Conservation (phyloP, 2,888 invertebrate species). For the Matsumyia berberina region DNA sequence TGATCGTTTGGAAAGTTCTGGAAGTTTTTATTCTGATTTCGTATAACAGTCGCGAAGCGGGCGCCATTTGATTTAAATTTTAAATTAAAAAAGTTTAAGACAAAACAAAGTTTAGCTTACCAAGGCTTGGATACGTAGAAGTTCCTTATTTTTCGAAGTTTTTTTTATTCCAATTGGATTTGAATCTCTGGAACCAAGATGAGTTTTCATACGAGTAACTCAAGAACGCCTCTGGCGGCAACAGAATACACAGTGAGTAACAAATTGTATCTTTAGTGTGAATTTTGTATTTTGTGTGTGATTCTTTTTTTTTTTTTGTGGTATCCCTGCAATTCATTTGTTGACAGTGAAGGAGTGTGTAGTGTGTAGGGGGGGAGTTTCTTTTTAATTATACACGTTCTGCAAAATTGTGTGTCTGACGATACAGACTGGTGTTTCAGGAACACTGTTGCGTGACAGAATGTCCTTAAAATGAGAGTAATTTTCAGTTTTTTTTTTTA, state of each 20-base stretch:
- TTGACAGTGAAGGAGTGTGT: slow-evolving; percentile 20
- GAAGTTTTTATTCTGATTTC: slow-evolving; percentile 14
- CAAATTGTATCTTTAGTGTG: neutral
- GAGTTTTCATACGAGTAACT: slow-evolving; percentile 84
- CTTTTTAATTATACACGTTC: slow-evolving; percentile 35
- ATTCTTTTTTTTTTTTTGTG: neutral
- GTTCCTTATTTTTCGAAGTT: slow-evolving; percentile 3
- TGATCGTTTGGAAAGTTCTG: slow-evolving; percentile 55
- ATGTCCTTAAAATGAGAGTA: slow-evolving; percentile 48
- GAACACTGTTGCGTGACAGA: slow-evolving; percentile 64
- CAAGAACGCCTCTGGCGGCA: slow-evolving; percentile 83
- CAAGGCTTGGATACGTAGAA: slow-evolving; percentile 52
- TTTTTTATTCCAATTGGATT: slow-evolving; percentile 36
- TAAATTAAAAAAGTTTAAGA: neutral
- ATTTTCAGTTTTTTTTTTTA: slow-evolving; percentile 19
- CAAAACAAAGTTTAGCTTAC: neutral
- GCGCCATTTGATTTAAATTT: slow-evolving; percentile 44
- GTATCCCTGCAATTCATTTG: slow-evolving; percentile 32
- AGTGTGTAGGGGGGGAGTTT: neutral
- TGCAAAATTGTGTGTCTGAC: slow-evolving; percentile 15
- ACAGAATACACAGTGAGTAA: slow-evolving; percentile 83
- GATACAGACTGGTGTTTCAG: slow-evolving; percentile 24
- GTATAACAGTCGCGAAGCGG: slow-evolving; percentile 2
- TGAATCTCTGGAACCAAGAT: slow-evolving; percentile 78
- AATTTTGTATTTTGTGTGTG: slow-evolving; percentile 3